Conservation (phyloP, 2,888 invertebrate species). For the Brachyptera putata region DNA sequence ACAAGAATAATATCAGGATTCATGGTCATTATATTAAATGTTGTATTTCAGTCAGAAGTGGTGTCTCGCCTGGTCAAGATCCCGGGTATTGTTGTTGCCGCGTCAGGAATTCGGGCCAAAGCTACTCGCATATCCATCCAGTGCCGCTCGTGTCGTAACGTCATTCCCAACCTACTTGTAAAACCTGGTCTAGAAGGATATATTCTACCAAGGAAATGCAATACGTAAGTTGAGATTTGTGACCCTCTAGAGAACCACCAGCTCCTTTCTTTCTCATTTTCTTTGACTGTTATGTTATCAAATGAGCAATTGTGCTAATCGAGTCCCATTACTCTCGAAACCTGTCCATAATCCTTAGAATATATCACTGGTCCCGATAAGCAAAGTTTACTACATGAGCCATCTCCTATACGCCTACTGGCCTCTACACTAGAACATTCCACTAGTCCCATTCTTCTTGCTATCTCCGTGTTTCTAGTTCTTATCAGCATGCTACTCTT, state of each 20-base stretch:
- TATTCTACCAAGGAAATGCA: constrained; percentile 90
- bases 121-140: constrained; percentile 94
- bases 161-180: constrained; percentile 83
- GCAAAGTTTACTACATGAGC: no score
- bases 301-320: no score
- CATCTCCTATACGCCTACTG: no score
- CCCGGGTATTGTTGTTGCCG: constrained; percentile 91
- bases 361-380: no score
- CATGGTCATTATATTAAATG: background rate
- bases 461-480: no score
- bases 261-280: background rate
- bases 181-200: constrained; percentile 96
- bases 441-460: no score
- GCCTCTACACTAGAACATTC: no score
- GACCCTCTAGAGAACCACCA: background rate
- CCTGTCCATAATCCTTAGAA: no score
- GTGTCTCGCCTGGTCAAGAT: constrained; percentile 93
- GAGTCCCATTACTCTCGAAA: no score
- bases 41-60: constrained; percentile 71
- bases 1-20: background rate
- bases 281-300: no score
- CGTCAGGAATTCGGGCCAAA: constrained; percentile 91
- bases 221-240: constrained; percentile 61
- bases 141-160: constrained; percentile 87
- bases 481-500: no score